Conservation (phyloP, 2,888 invertebrate species). For the Sabatieria punctata region DNA sequence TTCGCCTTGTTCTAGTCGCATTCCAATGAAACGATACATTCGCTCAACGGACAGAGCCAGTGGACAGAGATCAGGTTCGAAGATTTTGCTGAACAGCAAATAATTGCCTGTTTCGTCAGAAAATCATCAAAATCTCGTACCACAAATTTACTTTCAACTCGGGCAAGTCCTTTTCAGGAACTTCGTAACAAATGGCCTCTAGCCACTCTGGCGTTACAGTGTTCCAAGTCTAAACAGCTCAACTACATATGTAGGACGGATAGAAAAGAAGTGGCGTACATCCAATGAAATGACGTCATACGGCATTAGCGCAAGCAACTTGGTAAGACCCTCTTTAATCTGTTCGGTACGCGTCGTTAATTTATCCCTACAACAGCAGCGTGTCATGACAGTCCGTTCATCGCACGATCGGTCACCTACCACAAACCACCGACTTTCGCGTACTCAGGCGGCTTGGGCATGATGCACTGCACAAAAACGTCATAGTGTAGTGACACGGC, state of each 20-base stretch:
- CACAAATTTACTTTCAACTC: slow-evolving; percentile 63
- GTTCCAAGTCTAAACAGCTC: slow-evolving; percentile 51
- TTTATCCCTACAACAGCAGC: slow-evolving; percentile 31
- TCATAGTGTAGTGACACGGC: slow-evolving; percentile 66
- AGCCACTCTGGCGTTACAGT: slow-evolving; percentile 98
- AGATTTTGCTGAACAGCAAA: slow-evolving; percentile 55
- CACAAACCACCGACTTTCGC: slow-evolving; percentile 89
- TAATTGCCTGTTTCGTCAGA: neutral
- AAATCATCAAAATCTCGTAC: slow-evolving; percentile 31
- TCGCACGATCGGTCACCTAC: no score
- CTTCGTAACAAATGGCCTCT: slow-evolving; percentile 63
- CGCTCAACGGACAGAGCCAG: slow-evolving; percentile 81
- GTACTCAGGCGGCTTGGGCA: slow-evolving; percentile 90
- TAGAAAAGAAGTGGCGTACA: slow-evolving; percentile 9
- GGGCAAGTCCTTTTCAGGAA: slow-evolving; percentile 56
- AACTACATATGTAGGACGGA: neutral
- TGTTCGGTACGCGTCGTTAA: slow-evolving; percentile 51
- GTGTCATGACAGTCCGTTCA: no score
- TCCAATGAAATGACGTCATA: slow-evolving; percentile 90
- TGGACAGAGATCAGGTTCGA: slow-evolving; percentile 88
- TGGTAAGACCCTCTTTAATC: slow-evolving; percentile 78
- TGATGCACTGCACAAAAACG: slow-evolving; percentile 73
- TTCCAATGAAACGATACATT: slow-evolving; percentile 80
- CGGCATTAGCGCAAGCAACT: slow-evolving; percentile 84
- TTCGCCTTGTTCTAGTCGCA: slow-evolving; percentile 46